Percentiles rank a stretch among this genome's conserved stretches.
Conservation (phyloP, 1,140 invertebrate genomes). For the Drosophila orosa region DNA sequence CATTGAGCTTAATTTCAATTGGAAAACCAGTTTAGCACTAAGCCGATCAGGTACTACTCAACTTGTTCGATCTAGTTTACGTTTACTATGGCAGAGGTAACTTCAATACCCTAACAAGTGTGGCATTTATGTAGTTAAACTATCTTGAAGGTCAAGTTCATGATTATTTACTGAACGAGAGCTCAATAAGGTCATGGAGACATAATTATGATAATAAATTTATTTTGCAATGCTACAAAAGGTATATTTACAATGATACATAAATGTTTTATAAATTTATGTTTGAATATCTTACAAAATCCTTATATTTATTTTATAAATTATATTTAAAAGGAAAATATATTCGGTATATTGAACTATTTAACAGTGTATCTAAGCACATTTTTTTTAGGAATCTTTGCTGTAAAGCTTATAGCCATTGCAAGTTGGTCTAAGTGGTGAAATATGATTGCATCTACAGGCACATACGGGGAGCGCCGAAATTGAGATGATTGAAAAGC, state of each 20-base stretch:
- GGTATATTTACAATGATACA: background rate
- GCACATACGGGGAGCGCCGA: slow-evolving; percentile 38
- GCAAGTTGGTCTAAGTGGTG: slow-evolving; percentile 35
- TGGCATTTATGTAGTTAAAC: background rate
- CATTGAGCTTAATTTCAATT: slow-evolving; percentile 73
- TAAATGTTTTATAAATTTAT: background rate
- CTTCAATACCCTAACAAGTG: slow-evolving; percentile 13
- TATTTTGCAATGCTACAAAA: background rate
- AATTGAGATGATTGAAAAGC: slow-evolving; percentile 46
- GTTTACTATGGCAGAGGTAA: slow-evolving; percentile 5
- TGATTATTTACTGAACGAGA: background rate
- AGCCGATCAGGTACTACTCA: slow-evolving; percentile 38
- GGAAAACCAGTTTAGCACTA: slow-evolving; percentile 60
- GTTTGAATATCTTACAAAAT: background rate
- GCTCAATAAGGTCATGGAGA: background rate
- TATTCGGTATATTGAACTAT: background rate
- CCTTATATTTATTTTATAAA: too few species aligned
- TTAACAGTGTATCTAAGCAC: slow-evolving; percentile 16
- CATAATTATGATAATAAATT: background rate
- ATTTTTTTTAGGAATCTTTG: background rate
- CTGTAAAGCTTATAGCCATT: slow-evolving; percentile 57
- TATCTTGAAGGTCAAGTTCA: background rate
- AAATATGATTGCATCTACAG: slow-evolving; percentile 72
- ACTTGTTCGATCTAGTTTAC: slow-evolving; percentile 60
- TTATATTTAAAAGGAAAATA: background rate